Evolutionary conservation across 2,888 invertebrate genomes (phyloP).

Genomic region (Drosophila subsilvestris): DNA sequence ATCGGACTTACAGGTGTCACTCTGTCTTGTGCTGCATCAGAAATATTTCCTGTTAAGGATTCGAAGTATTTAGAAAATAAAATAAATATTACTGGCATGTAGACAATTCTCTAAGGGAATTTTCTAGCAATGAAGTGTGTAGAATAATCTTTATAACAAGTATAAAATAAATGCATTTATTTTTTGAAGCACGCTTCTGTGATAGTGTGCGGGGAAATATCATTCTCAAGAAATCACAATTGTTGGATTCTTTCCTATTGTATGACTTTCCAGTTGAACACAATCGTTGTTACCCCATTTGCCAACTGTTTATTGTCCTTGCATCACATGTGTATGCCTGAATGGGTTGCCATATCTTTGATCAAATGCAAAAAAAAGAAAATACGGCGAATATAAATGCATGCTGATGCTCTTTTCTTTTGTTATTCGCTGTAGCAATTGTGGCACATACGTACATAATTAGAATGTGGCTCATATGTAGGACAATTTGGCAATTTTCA

Average conservation of each 20-base stretch:
- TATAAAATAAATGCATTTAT: neutral
- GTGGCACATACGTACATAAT: constrained; percentile 13
- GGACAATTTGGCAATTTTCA: constrained; percentile 42
- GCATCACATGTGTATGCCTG: neutral
- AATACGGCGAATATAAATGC: constrained; percentile 17
- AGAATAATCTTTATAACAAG: neutral
- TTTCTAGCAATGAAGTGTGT: no score
- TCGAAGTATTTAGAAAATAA: no score
- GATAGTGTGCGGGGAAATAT: neutral
- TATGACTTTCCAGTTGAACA: neutral
- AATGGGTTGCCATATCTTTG: constrained; percentile 4
- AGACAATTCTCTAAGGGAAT: no score
- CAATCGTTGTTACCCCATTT: neutral
- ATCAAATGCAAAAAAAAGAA: constrained; percentile 5
- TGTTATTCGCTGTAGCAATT: neutral
- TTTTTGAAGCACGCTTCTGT: neutral
- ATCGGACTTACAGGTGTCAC: no score
- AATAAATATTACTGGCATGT: no score
- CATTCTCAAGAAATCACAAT: neutral
- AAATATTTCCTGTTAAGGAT: no score
- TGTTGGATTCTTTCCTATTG: neutral
- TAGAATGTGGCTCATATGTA: constrained; percentile 22
- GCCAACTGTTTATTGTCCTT: neutral
- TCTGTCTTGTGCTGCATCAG: no score
- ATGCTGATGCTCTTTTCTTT: constrained; percentile 1